Evolutionary conservation across 2,888 invertebrate species (phyloP).

Genomic region (Thelaira solivaga): DNA sequence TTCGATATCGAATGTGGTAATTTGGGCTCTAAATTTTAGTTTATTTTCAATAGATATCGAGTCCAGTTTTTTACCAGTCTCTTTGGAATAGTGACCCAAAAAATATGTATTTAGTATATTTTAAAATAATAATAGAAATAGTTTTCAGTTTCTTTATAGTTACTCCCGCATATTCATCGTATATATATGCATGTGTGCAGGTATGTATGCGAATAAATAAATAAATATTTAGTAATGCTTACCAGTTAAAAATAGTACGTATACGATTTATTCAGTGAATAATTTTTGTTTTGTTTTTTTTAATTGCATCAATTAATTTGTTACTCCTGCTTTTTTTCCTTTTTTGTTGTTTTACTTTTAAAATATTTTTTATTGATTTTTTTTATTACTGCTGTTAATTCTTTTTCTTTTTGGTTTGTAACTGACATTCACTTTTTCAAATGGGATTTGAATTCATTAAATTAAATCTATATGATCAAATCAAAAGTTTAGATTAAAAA

Average conservation of each 20-base stretch:
- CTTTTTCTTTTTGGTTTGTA: not conserved
- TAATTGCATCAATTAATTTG: not conserved
- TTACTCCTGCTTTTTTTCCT: not conserved
- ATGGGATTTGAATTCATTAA: not conserved
- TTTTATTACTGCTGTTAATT: not conserved
- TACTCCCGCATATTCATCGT: no score
- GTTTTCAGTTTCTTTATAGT: no score
- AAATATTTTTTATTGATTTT: not conserved
- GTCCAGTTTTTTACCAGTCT: no score
- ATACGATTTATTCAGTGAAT: not conserved
- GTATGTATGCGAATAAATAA: no score
- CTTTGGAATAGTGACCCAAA: no score
- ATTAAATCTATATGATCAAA: conserved; percentile 4
- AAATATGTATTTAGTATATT: no score
- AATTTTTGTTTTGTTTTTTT: not conserved
- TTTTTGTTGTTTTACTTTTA: not conserved
- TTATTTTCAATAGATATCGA: no score
- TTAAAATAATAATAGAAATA: no score
- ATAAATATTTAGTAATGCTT: not conserved
- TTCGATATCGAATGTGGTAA: no score
- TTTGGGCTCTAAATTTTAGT: no score
- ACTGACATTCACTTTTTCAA: conserved; percentile 37
- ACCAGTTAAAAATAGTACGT: conserved; percentile 22
- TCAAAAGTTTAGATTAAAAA: not conserved
- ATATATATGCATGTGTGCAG: no score